Conservation (phyloP, 37 sponge, comb jelly and placozoan species). For the Corticium candelabrum region DNA sequence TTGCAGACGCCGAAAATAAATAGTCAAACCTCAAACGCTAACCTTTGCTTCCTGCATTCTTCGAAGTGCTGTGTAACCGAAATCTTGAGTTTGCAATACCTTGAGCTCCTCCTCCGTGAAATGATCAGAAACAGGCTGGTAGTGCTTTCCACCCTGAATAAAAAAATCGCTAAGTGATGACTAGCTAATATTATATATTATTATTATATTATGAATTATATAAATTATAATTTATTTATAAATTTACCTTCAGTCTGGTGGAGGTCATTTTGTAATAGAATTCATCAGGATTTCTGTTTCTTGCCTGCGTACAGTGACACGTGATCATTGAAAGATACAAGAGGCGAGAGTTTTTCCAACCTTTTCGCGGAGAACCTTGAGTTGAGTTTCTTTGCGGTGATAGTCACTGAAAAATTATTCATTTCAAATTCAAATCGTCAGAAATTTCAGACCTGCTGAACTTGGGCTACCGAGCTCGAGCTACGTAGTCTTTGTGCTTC, state of each 20-base stretch:
- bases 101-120: constrained; percentile 48
- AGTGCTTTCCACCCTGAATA: constrained; percentile 50
- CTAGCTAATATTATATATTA: too few species aligned
- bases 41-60: constrained; percentile 53
- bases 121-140: constrained; percentile 29
- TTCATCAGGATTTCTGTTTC: constrained; percentile 85
- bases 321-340: neutral
- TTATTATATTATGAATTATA: neutral
- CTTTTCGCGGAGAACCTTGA: constrained; percentile 71
- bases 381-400: constrained; percentile 46
- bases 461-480: constrained; percentile 48
- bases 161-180: too few species aligned
- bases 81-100: constrained; percentile 80
- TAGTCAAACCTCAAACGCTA: neutral
- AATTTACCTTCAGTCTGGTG: constrained; percentile 36
- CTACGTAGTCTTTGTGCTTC: constrained; percentile 93
- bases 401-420: constrained; percentile 37
- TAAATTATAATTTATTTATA: neutral
- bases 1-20: neutral
- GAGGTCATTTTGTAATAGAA: constrained; percentile 85
- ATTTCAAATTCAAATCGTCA: neutral
- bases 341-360: constrained; percentile 11
- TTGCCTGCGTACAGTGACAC: constrained; percentile 37
- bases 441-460: neutral
- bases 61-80: constrained; percentile 74